Percentiles rank a stretch among this genome's conserved stretches.
These are phyloP conservation scores for Oenanthe oenanthe DNA, from an alignment of 2,113 vertebrate genomes.

Conservation along the genomic window DNA sequence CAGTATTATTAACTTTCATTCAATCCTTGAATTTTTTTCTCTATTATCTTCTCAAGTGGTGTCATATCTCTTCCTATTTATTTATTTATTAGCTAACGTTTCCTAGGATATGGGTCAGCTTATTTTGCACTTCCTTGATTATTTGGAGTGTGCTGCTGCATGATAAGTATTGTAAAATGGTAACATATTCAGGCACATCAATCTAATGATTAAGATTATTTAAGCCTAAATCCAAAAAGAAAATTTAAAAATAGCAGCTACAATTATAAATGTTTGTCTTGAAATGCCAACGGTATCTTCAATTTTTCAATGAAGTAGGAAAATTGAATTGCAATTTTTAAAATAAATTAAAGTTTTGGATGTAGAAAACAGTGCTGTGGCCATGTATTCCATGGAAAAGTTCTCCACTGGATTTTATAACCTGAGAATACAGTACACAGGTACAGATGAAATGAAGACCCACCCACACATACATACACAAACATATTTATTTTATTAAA, in stretches of 20 bases:
- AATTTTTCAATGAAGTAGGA: not conserved
- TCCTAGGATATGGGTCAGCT: not conserved
- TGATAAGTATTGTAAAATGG: not conserved
- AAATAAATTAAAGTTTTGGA: not conserved
- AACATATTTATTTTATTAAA: not conserved
- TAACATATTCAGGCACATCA: not conserved
- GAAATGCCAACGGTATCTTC: not conserved
- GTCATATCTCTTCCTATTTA: not conserved
- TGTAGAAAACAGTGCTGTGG: not conserved
- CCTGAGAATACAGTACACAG: not conserved
- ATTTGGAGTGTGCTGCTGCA: not conserved
- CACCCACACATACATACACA: fast-evolving
- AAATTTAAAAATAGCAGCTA: not conserved
- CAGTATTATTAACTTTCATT: not conserved
- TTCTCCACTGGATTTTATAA: not conserved
- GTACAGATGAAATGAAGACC: not conserved
- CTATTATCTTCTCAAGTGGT: not conserved
- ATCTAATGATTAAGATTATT: not conserved
- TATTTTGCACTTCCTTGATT: not conserved
- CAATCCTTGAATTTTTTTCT: not conserved
- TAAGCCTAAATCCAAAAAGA: not conserved
- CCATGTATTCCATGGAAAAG: not conserved
- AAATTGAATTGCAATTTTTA: not conserved
- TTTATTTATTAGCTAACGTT: not conserved
- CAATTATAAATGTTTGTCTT: not conserved